phyloP scores from a whole-genome alignment of 2,113 vertebrate species.

The Geothlypis trichas region DNA sequence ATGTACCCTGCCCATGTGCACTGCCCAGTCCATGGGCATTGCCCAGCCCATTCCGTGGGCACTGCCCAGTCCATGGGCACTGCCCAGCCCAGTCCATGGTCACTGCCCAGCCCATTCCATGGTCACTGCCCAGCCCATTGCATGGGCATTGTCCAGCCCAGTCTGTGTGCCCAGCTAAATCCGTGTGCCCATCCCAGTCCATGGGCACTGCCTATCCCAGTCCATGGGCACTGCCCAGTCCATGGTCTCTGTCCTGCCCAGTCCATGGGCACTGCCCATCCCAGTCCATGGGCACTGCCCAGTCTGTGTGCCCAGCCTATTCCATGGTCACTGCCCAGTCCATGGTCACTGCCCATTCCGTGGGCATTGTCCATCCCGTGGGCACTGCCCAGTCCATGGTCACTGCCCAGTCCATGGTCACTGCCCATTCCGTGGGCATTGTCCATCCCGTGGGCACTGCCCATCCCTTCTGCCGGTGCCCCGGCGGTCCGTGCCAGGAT shows the following conservation, averaged over 20 bases:
- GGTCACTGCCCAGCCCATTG: background rate
- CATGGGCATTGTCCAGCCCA: fast-evolving
- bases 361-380: background rate
- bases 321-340: fast-evolving
- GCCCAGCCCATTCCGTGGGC: fast-evolving
- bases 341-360: fast-evolving
- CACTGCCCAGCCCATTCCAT: fast-evolving
- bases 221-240: background rate
- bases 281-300: fast-evolving
- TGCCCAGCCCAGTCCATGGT: background rate
- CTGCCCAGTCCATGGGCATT: fast-evolving
- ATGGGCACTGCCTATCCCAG: background rate
- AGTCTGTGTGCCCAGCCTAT: fast-evolving
- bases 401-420: fast-evolving
- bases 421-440: too few relatives aligned
- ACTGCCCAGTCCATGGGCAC: background rate
- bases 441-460: fast-evolving
- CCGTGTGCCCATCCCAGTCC: too few relatives aligned
- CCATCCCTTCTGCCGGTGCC: fast-evolving
- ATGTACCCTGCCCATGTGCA: too few relatives aligned
- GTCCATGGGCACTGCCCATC: background rate
- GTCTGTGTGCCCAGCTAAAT: background rate
- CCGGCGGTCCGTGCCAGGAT: background rate
- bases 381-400: too few relatives aligned
- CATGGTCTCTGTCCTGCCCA: background rate